Evolutionary conservation across 2,888 invertebrate species (phyloP), one percentile per base, ranked within the genome.

Genomic region (Pilophorus perplexus): DNA sequence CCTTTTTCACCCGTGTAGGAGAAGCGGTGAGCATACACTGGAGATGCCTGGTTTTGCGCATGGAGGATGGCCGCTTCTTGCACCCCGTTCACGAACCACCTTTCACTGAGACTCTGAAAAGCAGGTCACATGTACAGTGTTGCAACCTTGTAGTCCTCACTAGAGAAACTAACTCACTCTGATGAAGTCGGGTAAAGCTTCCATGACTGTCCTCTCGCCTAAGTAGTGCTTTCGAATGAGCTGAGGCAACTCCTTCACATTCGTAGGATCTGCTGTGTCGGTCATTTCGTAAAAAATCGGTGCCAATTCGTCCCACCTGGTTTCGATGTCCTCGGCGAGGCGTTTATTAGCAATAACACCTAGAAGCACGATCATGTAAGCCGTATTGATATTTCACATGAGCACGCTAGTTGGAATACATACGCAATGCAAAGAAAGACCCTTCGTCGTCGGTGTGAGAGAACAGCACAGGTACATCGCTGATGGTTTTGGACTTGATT

Each of bases 361-460:
- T n/a, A n/a, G n/a, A n/a, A n/a, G n/a, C n/a, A n/a, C n/a, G n/a
- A n/a, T n/a, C n/a, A n/a, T n/a, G n/a, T n/a, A n/a, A n/a, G n/a
- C n/a, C n/a, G n/a, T n/a, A n/a, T n/a, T n/a, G n/a, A n/a, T n/a
- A n/a, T n/a, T n/a, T n/a, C n/a, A n/a, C n/a, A n/a, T n/a, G n/a
- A n/a, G n/a, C n/a, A n/a, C n/a, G n/a, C n/a, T n/a, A n/a, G n/a
- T n/a, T n/a, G n/a, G n/a, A n/a, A n/a, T n/a, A n/a, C 23, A 14
- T 69, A 69, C 69, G 55, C 6, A 67, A 38, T 20, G 25, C 67
- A 20, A 67, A 67, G 8, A 64, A 48, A 23, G 62, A 52, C 2
- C 69, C 69, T 60, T 69, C 65, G 16, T 69, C 60, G 14, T 50
- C 25, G 8, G 59, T 60, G 46, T 57, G 25, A 4, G 67, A 67